Evolutionary conservation across 1,140 invertebrate species (phyloP), one percentile per base, ranked within the genome.

Genomic region (Nephila pilipes): DNA sequence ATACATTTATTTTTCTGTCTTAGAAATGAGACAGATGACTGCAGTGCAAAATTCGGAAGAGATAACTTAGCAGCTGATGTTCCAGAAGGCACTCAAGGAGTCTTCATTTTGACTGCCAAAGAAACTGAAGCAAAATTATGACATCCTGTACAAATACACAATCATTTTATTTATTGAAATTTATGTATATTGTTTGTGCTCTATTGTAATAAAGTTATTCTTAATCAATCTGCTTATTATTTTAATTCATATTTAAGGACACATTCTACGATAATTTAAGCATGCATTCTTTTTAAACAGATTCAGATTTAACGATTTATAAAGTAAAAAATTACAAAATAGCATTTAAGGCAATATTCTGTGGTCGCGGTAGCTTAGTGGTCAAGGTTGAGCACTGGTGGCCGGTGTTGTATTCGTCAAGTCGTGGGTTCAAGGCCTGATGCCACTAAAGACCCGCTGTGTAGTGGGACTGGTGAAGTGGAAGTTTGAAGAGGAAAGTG

Each of bases 71-170:
- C 90, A 22, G 90, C 90, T 2, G 90, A 92, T 85, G 90, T 92
- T 38, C 90, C 90, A 22, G 58, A 92, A 57, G 90, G 90, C 3
- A 92, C 90, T 32, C 90, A 92, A 46, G 90, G 90, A 85, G 46
- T 92, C 16, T 92, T 92, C 60, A 92, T 92, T 58, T 58, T 92
- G 81, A 92, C 90, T 32, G 90, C 90, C 81, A 92, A 92, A 92
- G 90, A 92, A 85, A 65, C 58, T 6, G 83, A 55, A 54, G 90
- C 81, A 1, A 92, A 92, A 75, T 63, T 92, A 87, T 92, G 81
- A 92, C 81, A 69, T 83, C 75, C 14, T 91, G 89, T 83, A 81
- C 54, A 90, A 80, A 75, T 75, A 75, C 69, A 75, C 69, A 75
- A 79, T 91, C 79, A 83, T 79, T 58, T 90, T 91, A 91, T 91